phyloP scores from a whole-genome alignment of 2,888 invertebrate species.

The Trachelus troglodyta region DNA sequence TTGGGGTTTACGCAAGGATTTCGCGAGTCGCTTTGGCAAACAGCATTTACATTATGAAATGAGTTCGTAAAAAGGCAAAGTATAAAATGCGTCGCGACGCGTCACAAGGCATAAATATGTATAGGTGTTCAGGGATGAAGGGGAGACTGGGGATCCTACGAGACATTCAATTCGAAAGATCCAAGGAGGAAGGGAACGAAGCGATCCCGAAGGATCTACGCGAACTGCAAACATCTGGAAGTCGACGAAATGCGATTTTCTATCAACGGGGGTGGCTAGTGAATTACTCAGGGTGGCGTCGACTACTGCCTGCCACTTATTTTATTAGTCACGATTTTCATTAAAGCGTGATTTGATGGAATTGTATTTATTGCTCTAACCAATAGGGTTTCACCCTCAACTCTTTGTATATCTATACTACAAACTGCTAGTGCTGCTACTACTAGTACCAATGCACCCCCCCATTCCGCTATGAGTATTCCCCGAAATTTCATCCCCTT shows the following conservation, averaged over 20 bases:
- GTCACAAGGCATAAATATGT: slow-evolving; percentile 43
- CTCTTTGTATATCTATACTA: background rate
- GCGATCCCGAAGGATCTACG: slow-evolving; percentile 17
- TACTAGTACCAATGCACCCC: background rate
- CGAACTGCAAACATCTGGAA: slow-evolving; percentile 33
- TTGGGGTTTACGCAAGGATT: slow-evolving; percentile 6
- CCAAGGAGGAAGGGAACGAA: slow-evolving; percentile 19
- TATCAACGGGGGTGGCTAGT: slow-evolving; percentile 26
- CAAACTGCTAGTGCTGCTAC: background rate
- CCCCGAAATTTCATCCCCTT: background rate
- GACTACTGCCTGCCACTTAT: slow-evolving; percentile 45
- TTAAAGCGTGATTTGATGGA: slow-evolving; percentile 55
- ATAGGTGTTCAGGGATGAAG: slow-evolving; percentile 26
- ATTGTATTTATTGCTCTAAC: slow-evolving; percentile 50
- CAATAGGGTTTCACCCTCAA: background rate
- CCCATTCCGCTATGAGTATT: background rate
- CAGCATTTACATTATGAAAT: slow-evolving; percentile 63
- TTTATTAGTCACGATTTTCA: slow-evolving; percentile 59
- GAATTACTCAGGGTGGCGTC: slow-evolving; percentile 39
- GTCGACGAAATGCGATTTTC: slow-evolving; percentile 44
- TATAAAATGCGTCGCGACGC: slow-evolving; percentile 33
- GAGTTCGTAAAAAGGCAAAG: slow-evolving; percentile 55
- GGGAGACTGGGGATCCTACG: slow-evolving; percentile 14
- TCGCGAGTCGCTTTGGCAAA: slow-evolving; percentile 43
- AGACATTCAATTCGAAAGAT: slow-evolving; percentile 25